Evolutionary conservation across 1,140 invertebrate species (phyloP).

Genomic region (Aphaenogaster rudis): DNA sequence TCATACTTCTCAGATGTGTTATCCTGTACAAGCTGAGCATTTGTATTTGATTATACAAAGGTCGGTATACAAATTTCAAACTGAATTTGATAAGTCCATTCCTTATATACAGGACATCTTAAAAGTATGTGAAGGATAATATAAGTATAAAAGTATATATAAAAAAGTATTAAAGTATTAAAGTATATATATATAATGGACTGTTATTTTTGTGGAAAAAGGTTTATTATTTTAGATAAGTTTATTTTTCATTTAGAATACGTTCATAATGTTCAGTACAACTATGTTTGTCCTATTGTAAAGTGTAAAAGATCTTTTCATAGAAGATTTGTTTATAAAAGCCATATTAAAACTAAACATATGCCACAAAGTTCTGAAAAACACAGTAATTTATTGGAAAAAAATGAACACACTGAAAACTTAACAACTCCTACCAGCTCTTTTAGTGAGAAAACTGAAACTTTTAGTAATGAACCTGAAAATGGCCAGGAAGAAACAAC

Average conservation of each 20-base stretch:
- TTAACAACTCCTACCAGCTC: not conserved
- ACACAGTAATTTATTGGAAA: not conserved
- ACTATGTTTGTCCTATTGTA: not conserved
- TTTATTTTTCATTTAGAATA: not conserved
- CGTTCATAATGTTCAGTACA: not conserved
- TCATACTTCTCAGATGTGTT: slow-evolving; percentile 9
- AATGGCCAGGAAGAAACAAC: not conserved
- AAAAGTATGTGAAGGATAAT: not conserved
- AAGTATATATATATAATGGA: not conserved
- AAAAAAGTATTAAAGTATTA: not conserved
- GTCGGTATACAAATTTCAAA: slow-evolving; percentile 12
- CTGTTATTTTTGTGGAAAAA: slow-evolving; percentile 27
- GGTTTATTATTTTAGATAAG: not conserved
- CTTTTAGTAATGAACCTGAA: not conserved
- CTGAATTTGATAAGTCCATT: slow-evolving; percentile 19
- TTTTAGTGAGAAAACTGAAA: not conserved
- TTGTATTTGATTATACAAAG: slow-evolving; percentile 25
- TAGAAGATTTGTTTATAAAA: not conserved
- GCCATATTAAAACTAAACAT: slow-evolving; percentile 22
- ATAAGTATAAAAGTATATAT: not conserved
- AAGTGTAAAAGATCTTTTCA: slow-evolving; percentile 15
- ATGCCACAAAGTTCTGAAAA: not conserved
- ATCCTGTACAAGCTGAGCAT: not conserved
- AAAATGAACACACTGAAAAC: not conserved
- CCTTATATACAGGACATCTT: slow-evolving; percentile 13